Percentiles rank a stretch among this genome's conserved stretches.
phyloP scores from a whole-genome alignment of 2,888 invertebrate genomes.

The Notodonta dromedarius region DNA sequence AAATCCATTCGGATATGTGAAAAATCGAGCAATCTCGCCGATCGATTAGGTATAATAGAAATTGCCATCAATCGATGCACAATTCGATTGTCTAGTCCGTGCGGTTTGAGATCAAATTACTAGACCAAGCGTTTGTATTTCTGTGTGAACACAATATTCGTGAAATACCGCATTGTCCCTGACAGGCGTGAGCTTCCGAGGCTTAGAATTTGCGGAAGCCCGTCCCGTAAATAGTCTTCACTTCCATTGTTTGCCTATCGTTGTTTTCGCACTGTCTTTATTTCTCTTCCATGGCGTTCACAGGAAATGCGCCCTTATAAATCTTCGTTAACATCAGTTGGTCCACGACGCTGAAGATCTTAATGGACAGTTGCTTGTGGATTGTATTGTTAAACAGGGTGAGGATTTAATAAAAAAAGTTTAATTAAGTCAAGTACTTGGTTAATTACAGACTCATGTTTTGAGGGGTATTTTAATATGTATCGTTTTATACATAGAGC shows the following conservation, averaged over 20 bases:
- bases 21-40: too few relatives aligned
- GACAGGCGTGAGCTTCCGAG: neutral
- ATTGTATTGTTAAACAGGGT: too few relatives aligned
- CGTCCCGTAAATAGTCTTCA: neutral
- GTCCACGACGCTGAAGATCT: neutral
- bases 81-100: too few relatives aligned
- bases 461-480: too few relatives aligned
- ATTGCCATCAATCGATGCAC: too few relatives aligned
- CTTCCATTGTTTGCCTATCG: constrained; percentile 1
- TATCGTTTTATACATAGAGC: too few relatives aligned
- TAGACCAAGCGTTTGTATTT: neutral
- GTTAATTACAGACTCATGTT: too few relatives aligned
- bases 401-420: too few relatives aligned
- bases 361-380: neutral
- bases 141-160: neutral
- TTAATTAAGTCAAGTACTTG: too few relatives aligned
- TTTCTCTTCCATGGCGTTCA: neutral
- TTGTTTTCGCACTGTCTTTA: neutral
- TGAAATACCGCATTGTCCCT: neutral
- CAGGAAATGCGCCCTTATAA: neutral
- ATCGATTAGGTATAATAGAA: too few relatives aligned
- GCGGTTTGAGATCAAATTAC: too few relatives aligned
- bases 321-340: neutral
- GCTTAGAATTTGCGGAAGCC: neutral
- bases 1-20: too few relatives aligned